Evolutionary conservation across 2,888 invertebrate species (phyloP), one percentile per base, ranked within the genome.

Genomic region (Carpatolechia fugitivella): DNA sequence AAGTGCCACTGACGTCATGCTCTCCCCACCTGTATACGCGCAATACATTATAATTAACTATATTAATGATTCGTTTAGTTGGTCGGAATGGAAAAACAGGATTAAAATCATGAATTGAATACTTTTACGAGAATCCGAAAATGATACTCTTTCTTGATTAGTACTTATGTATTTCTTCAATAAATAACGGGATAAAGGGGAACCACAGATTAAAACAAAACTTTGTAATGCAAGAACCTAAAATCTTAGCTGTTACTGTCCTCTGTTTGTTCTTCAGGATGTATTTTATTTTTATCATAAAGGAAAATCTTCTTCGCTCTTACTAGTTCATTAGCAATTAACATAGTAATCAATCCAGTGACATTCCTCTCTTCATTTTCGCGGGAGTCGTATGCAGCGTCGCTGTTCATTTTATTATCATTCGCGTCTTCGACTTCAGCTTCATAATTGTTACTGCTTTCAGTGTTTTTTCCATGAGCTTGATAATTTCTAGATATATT

Each of bases 261-360:
- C 53, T 65, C 75, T 56, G 73, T 68, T 50, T 75, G 74, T 50
- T 4, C 29, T 29, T 44, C 20, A 13, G 89, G 89, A 60, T 88
- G 86, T 62, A 90, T 76, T 74, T 81, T 87, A 66, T 88, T 89
- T 62, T 78, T 82, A 57, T 86, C 77, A 55, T 78, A 76, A 13
- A 78, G 52, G 56, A 87, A 77, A 55, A 79, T 72, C 55, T 76
- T 84, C 65, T 68, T 86, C 24, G 85, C 80, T 68, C 72, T 85
- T 53, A 73, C 72, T 57, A 88, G 58, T 68, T 88, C 87, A 56
- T 74, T 79, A 59, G 76, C 78, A 36, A 87, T 78, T 60, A 89
- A 64, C 58, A 80, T 68, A 54, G 74, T 75, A 54, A 88, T 75
- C 55, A 86, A 74, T 65, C 76, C 78, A 14, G 76, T 66, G 18